phyloP scores from a whole-genome alignment of 1,140 invertebrate genomes.

The Bombus affinis region DNA sequence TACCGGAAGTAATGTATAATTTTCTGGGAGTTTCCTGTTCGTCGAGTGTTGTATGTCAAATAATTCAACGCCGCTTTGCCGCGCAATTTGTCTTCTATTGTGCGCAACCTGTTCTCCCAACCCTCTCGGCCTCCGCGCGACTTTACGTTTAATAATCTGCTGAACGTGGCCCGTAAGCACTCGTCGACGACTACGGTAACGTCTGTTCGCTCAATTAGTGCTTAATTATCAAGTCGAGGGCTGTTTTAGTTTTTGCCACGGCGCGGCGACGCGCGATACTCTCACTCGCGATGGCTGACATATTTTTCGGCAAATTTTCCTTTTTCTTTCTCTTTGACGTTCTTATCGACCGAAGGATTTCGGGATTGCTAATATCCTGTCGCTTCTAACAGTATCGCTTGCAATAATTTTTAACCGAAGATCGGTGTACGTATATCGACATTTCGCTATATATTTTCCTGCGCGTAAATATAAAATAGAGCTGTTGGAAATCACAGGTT shows the following conservation, averaged over 20 bases:
- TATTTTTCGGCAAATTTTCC: too few species aligned
- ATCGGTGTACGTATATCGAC: too few species aligned
- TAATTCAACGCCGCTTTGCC: constrained; percentile 43
- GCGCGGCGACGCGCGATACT: too few species aligned
- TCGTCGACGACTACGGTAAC: background rate
- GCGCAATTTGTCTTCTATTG: constrained; percentile 61
- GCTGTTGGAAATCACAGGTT: too few species aligned
- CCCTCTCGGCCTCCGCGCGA: constrained; percentile 19
- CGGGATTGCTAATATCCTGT: too few species aligned
- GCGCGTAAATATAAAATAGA: too few species aligned
- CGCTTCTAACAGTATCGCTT: too few species aligned
- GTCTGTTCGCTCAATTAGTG: constrained; percentile 32
- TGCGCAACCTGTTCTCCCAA: background rate
- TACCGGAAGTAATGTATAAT: constrained; percentile 48
- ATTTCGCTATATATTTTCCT: too few species aligned
- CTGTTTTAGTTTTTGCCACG: background rate
- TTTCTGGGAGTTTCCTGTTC: constrained; percentile 35
- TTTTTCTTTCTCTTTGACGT: too few species aligned
- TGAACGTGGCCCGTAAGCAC: constrained; percentile 4
- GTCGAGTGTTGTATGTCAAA: constrained; percentile 34
- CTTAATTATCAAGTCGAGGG: constrained; percentile 32
- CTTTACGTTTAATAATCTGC: constrained; percentile 53
- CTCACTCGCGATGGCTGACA: too few species aligned
- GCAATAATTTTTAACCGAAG: too few species aligned
- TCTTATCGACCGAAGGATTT: too few species aligned